Conservation (phyloP, 92 coral and sea anemone genomes). For the Palythoa grandis region DNA sequence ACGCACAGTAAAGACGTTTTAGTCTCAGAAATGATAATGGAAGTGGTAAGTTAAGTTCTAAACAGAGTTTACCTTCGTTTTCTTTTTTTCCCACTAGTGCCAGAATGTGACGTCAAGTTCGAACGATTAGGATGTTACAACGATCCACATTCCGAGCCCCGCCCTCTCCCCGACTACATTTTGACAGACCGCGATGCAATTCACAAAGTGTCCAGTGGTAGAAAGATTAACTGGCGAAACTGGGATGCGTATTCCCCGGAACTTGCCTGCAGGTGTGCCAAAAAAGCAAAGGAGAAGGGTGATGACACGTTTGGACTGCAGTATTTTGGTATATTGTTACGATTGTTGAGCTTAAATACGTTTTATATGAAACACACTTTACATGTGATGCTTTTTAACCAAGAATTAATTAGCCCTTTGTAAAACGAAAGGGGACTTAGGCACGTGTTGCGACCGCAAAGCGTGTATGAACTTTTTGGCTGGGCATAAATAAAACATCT, state of each 20-base stretch:
- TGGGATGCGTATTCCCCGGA: slow-evolving; percentile 82
- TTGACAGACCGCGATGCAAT: slow-evolving; percentile 77
- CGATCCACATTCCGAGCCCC: slow-evolving; percentile 58
- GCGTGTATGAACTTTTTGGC: too few species aligned
- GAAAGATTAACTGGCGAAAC: slow-evolving; percentile 82
- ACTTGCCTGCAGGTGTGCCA: slow-evolving; percentile 86
- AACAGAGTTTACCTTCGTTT: background rate
- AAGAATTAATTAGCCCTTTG: too few species aligned
- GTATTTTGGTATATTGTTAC: slow-evolving; percentile 68
- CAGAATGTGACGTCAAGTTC: slow-evolving; percentile 69
- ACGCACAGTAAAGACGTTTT: background rate
- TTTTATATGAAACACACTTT: too few species aligned
- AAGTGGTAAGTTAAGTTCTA: background rate
- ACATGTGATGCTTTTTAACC: too few species aligned
- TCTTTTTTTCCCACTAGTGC: slow-evolving; percentile 23
- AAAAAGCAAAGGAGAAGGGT: slow-evolving; percentile 64
- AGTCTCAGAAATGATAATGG: background rate
- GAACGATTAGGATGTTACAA: slow-evolving; percentile 79
- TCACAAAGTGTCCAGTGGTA: slow-evolving; percentile 56
- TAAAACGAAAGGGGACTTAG: too few species aligned
- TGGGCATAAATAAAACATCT: too few species aligned
- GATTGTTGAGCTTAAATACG: background rate
- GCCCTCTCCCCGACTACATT: slow-evolving; percentile 71
- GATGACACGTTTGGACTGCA: slow-evolving; percentile 81
- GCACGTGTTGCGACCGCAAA: too few species aligned